Evolutionary conservation across 2,888 invertebrate species (phyloP), one percentile per base, ranked within the genome.

Genomic region (Agonopterix heracliana): DNA sequence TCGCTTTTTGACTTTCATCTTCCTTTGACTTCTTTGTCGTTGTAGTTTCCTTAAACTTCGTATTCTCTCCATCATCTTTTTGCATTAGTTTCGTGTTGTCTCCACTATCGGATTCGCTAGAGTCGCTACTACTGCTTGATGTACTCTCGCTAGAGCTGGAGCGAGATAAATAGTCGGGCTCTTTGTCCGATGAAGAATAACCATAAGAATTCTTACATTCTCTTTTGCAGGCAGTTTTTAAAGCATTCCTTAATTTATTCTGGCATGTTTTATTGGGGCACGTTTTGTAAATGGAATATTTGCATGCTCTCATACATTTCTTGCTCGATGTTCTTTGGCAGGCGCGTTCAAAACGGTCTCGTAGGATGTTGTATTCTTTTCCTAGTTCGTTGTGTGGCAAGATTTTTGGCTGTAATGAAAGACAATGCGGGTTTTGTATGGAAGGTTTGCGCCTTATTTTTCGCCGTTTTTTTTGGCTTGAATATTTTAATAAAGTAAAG

Each of bases 221-320:
- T 0, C 0, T 34, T 11, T 54, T 66, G 38, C 81, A 81, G 1
- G 50, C 35, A 10, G 55, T 72, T 2, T 54, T 58, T 2, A 72
- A 69, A 0, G 38, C 38, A 2, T 52, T 66, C 13, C 60, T 64
- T 41, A 56, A 48, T 0, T 26, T 10, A 0, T 51, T 61, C 0
- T 13, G 34, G 34, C 79, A 80, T 0, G 0, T 54, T 44, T n/a
- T 51, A 49, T 48, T 46, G 0, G 44, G 4, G 42, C 81, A 82
- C 0, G 73, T 56, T 1, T 51, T 26, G 0, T 48, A 48, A 0
- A 49, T 53, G 0, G 73, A 61, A 8, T 43, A 52, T 0, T 8
- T 13, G 50, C 82, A 81, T 0, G 74, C 79, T 0, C 40, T 45
- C 0, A 2, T 17, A 45, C 81, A 82, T 58, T 70, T 75, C 0